Evolutionary conservation across 2,888 invertebrate genomes (phyloP).

Genomic region (Nasonia oneida): DNA sequence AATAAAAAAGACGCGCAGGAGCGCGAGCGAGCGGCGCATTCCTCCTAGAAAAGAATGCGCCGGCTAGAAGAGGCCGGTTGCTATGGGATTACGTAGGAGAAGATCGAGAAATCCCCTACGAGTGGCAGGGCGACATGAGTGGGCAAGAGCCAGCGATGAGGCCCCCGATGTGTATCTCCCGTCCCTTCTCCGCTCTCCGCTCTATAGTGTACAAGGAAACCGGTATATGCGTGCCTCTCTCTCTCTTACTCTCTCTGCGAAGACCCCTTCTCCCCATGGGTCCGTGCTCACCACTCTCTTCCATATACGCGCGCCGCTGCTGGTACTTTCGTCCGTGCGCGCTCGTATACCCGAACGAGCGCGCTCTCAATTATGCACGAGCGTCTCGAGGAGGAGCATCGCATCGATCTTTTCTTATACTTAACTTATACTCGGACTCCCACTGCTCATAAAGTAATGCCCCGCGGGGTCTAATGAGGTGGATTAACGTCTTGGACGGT

Average conservation of each 20-base stretch:
- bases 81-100: slow-evolving; percentile 64
- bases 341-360: background rate
- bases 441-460: background rate
- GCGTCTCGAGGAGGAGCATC: background rate
- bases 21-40: slow-evolving; percentile 42
- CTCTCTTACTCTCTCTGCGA: background rate
- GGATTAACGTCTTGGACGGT: slow-evolving; percentile 70
- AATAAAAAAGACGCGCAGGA: background rate
- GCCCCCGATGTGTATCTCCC: slow-evolving; percentile 32
- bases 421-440: background rate
- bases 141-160: slow-evolving; percentile 42
- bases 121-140: slow-evolving; percentile 58
- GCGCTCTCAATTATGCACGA: background rate
- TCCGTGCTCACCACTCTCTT: background rate
- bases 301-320: no score
- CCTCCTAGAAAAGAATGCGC: slow-evolving; percentile 59
- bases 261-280: slow-evolving; percentile 6
- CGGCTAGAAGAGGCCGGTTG: slow-evolving; percentile 61
- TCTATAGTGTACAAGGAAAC: background rate
- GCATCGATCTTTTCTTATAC: slow-evolving; percentile 1
- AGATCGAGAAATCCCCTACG: slow-evolving; percentile 62
- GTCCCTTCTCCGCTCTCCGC: slow-evolving; percentile 28
- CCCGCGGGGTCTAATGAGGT: slow-evolving; percentile 66
- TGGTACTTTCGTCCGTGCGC: background rate
- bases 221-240: background rate